Evolutionary conservation across 2,888 invertebrate species (phyloP).

Genomic region (Hololepta plana): DNA sequence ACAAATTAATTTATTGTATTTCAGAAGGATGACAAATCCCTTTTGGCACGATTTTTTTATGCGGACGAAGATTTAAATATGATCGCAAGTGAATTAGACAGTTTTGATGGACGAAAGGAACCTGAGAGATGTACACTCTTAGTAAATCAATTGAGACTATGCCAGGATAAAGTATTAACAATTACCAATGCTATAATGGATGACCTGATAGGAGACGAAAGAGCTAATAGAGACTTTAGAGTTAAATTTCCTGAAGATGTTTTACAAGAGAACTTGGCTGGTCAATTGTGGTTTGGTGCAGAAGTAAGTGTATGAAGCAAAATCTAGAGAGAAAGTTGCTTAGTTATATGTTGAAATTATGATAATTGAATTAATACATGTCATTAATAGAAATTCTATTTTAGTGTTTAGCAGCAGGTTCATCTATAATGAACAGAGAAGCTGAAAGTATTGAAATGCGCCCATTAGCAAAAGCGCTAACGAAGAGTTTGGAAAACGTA

Average conservation of each 20-base stretch:
- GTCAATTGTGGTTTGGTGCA: constrained; percentile 98
- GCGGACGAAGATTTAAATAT: constrained; percentile 93
- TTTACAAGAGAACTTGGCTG: constrained; percentile 91
- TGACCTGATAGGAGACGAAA: constrained; percentile 65
- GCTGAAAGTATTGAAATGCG: constrained; percentile 91
- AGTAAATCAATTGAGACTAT: constrained; percentile 86
- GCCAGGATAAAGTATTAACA: constrained; percentile 80
- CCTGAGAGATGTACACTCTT: constrained; percentile 90
- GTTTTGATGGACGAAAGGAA: constrained; percentile 97
- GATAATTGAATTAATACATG: too few species aligned
- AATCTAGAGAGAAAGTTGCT: too few species aligned
- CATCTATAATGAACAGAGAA: constrained; percentile 95
- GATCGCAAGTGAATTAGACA: constrained; percentile 92
- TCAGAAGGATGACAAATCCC: constrained; percentile 81
- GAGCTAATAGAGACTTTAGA: constrained; percentile 85
- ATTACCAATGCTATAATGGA: constrained; percentile 94
- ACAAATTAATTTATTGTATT: constrained; percentile 17
- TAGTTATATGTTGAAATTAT: too few species aligned
- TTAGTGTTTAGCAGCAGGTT: constrained; percentile 92
- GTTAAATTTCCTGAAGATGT: constrained; percentile 99
- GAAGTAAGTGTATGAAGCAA: too few species aligned
- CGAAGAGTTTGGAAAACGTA: constrained; percentile 88
- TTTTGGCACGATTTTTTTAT: constrained; percentile 92
- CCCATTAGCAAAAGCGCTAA: constrained; percentile 88
- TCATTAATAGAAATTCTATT: constrained; percentile 21